Percentiles rank a stretch among this genome's conserved stretches.
Evolutionary conservation across 2,888 invertebrate genomes (phyloP).

Genomic region (Ormyrus rosae): DNA sequence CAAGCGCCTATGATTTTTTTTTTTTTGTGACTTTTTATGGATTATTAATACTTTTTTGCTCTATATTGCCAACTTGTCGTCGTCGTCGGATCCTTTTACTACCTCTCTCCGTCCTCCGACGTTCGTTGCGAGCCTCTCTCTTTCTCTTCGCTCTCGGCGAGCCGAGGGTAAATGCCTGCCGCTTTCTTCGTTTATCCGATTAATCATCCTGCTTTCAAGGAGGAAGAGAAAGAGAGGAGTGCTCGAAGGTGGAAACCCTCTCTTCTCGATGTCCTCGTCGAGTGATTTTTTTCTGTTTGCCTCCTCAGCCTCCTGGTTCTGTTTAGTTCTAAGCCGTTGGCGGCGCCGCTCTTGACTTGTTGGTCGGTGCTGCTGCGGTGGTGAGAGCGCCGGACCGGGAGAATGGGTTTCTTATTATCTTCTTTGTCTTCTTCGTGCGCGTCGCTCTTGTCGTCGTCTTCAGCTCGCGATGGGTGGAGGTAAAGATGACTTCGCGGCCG

Average conservation of each 20-base stretch:
- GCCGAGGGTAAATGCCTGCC: too few species aligned
- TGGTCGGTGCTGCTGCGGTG: background rate
- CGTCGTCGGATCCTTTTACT: conserved; percentile 48
- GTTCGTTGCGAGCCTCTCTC: conserved; percentile 5
- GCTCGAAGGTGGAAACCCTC: background rate
- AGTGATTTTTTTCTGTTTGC: background rate
- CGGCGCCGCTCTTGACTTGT: background rate
- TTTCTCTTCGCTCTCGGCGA: background rate
- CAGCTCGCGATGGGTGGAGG: conserved; percentile 45
- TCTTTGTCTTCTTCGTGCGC: conserved; percentile 41
- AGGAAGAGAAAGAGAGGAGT: conserved; percentile 22
- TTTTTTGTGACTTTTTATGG: conserved; percentile 8
- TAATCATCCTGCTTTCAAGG: conserved; percentile 48
- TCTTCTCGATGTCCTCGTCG: conserved; percentile 11
- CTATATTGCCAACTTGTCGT: conserved; percentile 43
- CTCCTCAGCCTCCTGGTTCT: background rate
- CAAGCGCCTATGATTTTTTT: conserved; percentile 19
- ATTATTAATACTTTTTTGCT: background rate
- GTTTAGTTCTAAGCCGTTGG: conserved; percentile 11
- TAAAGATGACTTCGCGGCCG: conserved; percentile 41
- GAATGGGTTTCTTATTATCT: conserved; percentile 27
- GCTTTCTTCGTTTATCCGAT: conserved; percentile 15
- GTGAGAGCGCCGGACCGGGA: conserved; percentile 5
- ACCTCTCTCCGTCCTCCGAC: conserved; percentile 53
- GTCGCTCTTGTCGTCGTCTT: conserved; percentile 52